These are phyloP conservation scores for Thereva unica DNA, from an alignment of 2,888 invertebrate species.

Conservation along the genomic window DNA sequence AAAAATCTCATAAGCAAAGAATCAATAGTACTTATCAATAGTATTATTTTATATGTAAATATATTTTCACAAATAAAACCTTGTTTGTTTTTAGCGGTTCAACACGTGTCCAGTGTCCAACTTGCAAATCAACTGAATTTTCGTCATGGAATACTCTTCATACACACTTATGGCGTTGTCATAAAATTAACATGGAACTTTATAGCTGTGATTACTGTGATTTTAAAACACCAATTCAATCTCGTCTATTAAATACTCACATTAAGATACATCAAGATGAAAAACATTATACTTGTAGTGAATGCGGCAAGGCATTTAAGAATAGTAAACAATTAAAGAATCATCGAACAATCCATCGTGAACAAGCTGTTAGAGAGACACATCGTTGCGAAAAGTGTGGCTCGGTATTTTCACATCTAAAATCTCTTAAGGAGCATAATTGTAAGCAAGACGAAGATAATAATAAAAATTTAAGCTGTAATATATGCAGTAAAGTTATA, in stretches of 20 bases:
- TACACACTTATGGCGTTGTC: constrained; percentile 78
- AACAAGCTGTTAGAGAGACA: constrained; percentile 44
- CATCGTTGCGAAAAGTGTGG: constrained; percentile 58
- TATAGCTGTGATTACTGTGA: constrained; percentile 75
- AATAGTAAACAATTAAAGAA: constrained; percentile 78
- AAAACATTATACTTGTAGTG: constrained; percentile 64
- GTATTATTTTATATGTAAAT: too few relatives aligned
- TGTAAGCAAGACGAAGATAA: constrained; percentile 64
- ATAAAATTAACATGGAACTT: constrained; percentile 78
- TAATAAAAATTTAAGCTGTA: constrained; percentile 54
- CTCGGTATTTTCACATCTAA: constrained; percentile 52
- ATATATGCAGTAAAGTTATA: constrained; percentile 51
- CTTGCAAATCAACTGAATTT: constrained; percentile 62
- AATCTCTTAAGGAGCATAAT: constrained; percentile 61
- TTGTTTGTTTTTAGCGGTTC: neutral
- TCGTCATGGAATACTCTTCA: constrained; percentile 70
- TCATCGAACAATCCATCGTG: constrained; percentile 69
- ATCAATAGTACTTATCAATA: too few relatives aligned
- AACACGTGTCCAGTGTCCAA: constrained; percentile 62
- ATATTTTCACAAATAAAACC: too few relatives aligned
- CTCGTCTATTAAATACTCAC: constrained; percentile 73
- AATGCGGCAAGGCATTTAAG: constrained; percentile 79
- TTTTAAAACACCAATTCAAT: constrained; percentile 72
- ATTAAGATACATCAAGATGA: constrained; percentile 73
- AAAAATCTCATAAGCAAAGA: too few relatives aligned